These are phyloP conservation scores for Jaculus jaculus DNA, from an alignment of 2,113 vertebrate genomes.

Conservation along the genomic window DNA sequence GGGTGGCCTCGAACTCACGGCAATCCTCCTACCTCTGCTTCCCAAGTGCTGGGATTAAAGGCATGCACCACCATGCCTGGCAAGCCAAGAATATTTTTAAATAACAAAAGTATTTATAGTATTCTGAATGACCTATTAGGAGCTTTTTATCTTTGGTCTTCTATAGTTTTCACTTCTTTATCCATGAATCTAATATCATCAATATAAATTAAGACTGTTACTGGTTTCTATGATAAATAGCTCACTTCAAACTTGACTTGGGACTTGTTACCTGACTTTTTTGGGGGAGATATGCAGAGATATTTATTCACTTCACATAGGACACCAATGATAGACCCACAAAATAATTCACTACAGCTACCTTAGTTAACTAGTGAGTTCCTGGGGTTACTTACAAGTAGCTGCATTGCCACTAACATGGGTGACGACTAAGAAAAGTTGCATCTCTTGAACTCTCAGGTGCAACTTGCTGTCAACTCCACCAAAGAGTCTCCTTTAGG, in stretches of 20 bases:
- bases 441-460: neutral
- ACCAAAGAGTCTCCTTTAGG: neutral
- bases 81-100: neutral
- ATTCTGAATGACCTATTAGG: neutral
- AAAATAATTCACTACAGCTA: neutral
- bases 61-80: no score
- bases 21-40: no score
- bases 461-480: neutral
- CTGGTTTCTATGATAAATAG: neutral
- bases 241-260: neutral
- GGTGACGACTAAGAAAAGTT: neutral
- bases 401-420: no score
- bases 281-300: neutral
- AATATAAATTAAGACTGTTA: neutral
- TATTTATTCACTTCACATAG: neutral
- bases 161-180: neutral
- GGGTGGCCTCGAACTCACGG: no score
- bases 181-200: neutral
- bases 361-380: neutral
- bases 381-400: neutral
- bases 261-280: neutral
- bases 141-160: neutral
- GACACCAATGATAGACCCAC: neutral
- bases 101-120: neutral
- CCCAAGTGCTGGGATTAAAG: no score